Evolutionary conservation across 2,797 vertebrate species (phyloP), one percentile per base, ranked within the genome.

Genomic region (Nasua narica): DNA sequence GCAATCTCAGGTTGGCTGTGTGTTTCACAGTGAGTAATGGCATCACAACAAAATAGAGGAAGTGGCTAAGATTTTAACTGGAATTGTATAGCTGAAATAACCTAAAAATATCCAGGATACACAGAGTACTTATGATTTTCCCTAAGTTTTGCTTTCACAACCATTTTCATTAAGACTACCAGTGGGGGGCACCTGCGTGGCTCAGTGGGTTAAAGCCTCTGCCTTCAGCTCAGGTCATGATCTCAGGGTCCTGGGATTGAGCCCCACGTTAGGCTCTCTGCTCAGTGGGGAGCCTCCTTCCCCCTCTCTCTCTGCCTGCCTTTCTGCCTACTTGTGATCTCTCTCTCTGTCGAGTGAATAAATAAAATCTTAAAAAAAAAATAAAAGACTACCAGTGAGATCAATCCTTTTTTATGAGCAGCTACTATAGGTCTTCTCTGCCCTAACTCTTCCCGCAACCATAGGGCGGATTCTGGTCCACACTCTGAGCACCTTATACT

Each of bases 91-190:
- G 25, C 58, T 90, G 70, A 96, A 93, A 89, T 77, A 81, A 88
- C 37, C 54, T 78, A 32, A 93, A 94, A 93, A 62, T 46, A 69
- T 32, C 60, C 56, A 88, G 29, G 21, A 67, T 78, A 4, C 52
- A 67, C 43, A 94, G 83, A 92, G 83, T 12, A 54, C 27, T 95
- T 78, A 56, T 0, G 1, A 85, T 97, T 97, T 94, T 62, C 76
- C 78, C 69, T 93, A 7, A 14, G 82, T 56, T 91, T 92, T 89
- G 87, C 87, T 95, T 94, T 90, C 74, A 82, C 46, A 72, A 37
- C 43, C 35, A 52, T 85, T 95, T 91, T 96, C 60, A 77, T 78
- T 25, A 95, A 62, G 76, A 91, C 50, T 90, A 46, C 43, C 32
- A 43, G 76, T 43, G n/a, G 43, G 43, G 43, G 43, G 43, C 43